Base-by-base conservation (phyloP, 2,797 vertebrate species). In the Mus spretus region DNA sequence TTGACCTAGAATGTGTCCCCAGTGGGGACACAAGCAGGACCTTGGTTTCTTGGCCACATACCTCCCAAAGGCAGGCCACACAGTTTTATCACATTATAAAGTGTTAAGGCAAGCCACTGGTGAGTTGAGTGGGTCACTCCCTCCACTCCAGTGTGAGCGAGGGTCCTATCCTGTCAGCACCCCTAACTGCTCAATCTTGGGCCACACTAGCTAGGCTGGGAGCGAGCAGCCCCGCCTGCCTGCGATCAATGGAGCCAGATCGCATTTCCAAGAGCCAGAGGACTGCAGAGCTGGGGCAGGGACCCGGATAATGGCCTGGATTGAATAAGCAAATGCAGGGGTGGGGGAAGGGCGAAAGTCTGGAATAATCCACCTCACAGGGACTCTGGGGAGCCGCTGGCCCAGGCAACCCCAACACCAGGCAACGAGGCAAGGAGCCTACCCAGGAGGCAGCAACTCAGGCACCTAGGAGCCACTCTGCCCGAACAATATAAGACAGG, bases 241-340 rank as follows among this genome's bases (percentile, higher is more conserved):
- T 74, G 53, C 70, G 77, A 98, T 98, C 97, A 96, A 96, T 98
- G 97, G 95, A 75, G 97, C 93, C 95, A 59, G 96, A 91, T 97
- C 96, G 53, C 88, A 96, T 97, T 98, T 97, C 97, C 77, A 28
- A 12, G 22, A 57, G 94, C 80, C 82, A 26, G 87, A 95, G 89
- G 97, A 75, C 24, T 1, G 94, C 91, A 47, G 40, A 47, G 94
- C 61, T 77, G 72, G 20, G 92, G 94, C 92, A 14, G 67, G 70
- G 89, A 55, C 59, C 5, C 0, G 95, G 97, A 98, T 98, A 98
- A 98, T 97, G 96, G 97, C 96, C 34, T 31, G 93, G 97, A 97
- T 89, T 96, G 97, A 97, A 96, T 75, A 94, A 94, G 96, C 93
- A 96, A 97, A 95, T 97, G 93, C 89, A 89, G 59, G 26, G 9